Evolutionary conservation across 2,113 vertebrate species (phyloP), one percentile per base, ranked within the genome.

Genomic region (Dasypus novemcinctus): DNA sequence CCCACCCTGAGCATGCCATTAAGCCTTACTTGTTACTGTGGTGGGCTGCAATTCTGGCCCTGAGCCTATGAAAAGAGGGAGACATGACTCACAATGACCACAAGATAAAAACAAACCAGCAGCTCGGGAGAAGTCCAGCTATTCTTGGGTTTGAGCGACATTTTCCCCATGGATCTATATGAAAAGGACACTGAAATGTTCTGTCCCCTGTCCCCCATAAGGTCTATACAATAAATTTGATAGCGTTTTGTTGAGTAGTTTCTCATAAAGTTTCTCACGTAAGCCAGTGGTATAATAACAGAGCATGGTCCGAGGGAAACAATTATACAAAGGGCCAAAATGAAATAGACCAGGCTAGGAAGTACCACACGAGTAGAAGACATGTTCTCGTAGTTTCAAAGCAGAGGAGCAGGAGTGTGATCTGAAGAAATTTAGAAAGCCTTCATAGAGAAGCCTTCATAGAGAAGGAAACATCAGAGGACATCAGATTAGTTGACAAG

Each of bases 51-150:
- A 52, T 94, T 75, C 86, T 97, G 96, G 95, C 91, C 59, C 66
- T 27, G 36, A 41, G 95, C 92, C 96, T 96, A 79, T 36, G 66
- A 96, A 97, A 96, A 97, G 95, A 97, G 72, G 61, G 52, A 92
- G 85, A 69, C 78, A 86, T 97, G 96, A 97, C 52, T 97, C 97
- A 97, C 12, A 31, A 94, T 71, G 88, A 95, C 94, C 94, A 95
- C 95, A 97, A 90, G 93, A 95, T 95, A 85, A 92, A 97, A 96
- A 95, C 84, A 96, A 94, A 97, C 81, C 46, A 88, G 69, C 29
- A 79, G 27, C 41, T 95, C 88, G 88, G 59, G 76, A 90, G 90
- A 95, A 96, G n/a, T 7, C 66, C 86, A 89, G 68, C 74, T 97
- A 69, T 88, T 93, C 95, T 71, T 85, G 52, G 72, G 95, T 95